Evolutionary conservation across 2,797 vertebrate genomes (phyloP).

Genomic region (Danio tinwini): DNA sequence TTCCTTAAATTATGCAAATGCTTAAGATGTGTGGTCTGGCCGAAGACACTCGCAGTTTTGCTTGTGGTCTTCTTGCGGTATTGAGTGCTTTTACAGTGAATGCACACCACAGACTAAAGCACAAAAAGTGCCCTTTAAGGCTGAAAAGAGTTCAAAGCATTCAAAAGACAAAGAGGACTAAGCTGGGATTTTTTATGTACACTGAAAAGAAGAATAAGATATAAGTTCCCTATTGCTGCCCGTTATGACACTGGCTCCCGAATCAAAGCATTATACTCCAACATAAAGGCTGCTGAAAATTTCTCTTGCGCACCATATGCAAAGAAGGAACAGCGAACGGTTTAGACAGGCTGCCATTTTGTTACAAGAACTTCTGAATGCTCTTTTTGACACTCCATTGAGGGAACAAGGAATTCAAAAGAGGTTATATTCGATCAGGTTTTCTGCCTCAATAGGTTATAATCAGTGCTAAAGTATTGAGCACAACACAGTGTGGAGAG

Average conservation of each 20-base stretch:
- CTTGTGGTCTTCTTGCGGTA: conserved; percentile 97
- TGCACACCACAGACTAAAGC: conserved; percentile 94
- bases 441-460: conserved; percentile 99
- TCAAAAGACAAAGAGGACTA: conserved; percentile 99
- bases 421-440: conserved; percentile 98
- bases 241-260: conserved; percentile 91
- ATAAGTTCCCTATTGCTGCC: conserved; percentile 95
- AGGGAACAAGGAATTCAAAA: conserved; percentile 99
- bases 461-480: conserved; percentile 97
- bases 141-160: conserved; percentile 99
- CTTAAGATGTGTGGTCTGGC: conserved; percentile 98
- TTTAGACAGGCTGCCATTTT: conserved; percentile 87
- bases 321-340: conserved; percentile 86
- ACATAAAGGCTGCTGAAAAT: conserved; percentile 84
- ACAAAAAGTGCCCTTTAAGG: conserved; percentile 96
- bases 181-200: conserved; percentile 99
- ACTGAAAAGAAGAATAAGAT: conserved; percentile 99
- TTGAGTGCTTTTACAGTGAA: conserved; percentile 99
- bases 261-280: conserved; percentile 93
- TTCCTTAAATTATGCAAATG: conserved; percentile 98
- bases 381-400: conserved; percentile 98
- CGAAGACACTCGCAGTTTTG: conserved; percentile 99
- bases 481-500: conserved; percentile 91
- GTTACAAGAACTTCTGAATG: conserved; percentile 95
- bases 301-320: conserved; percentile 87